Percentiles rank a stretch among this genome's conserved stretches.
phyloP scores from a whole-genome alignment of 2,797 vertebrate species.

The Danio choprae region DNA sequence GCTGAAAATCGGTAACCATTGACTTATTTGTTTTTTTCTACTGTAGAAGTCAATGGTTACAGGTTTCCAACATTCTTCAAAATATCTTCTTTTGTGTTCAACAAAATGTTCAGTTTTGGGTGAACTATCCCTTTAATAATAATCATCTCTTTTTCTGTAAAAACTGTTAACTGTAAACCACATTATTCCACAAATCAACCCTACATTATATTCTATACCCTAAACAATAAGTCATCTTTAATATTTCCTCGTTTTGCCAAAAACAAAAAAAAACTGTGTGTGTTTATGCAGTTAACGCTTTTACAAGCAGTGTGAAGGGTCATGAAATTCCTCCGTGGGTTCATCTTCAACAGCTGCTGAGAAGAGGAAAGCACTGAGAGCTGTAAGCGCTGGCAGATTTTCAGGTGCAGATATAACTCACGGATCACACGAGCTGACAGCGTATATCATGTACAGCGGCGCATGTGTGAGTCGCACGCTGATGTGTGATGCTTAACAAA shows the following conservation, averaged over 20 bases:
- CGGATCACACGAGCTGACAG: slow-evolving; percentile 52
- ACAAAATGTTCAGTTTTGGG: too few species aligned
- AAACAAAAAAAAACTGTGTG: slow-evolving; percentile 13
- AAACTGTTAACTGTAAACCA: too few species aligned
- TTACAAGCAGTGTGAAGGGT: slow-evolving; percentile 72
- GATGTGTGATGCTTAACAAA: slow-evolving; percentile 83
- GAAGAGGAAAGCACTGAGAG: slow-evolving; percentile 17
- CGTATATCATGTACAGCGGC: slow-evolving; percentile 87
- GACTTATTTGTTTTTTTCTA: too few species aligned
- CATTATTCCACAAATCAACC: too few species aligned
- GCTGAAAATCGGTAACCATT: too few species aligned
- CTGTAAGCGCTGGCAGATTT: slow-evolving; percentile 22
- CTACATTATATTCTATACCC: too few species aligned
- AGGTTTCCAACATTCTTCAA: too few species aligned
- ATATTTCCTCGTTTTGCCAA: slow-evolving; percentile 13
- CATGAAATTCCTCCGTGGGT: slow-evolving; percentile 72
- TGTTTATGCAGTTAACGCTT: slow-evolving; percentile 59
- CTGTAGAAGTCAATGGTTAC: too few species aligned
- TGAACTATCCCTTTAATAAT: too few species aligned
- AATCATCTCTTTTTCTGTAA: too few species aligned
- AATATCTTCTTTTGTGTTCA: too few species aligned
- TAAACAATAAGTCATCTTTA: neutral
- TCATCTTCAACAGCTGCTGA: slow-evolving; percentile 80
- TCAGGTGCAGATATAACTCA: slow-evolving; percentile 58
- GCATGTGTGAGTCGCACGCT: slow-evolving; percentile 84